phyloP scores from a whole-genome alignment of 1,140 invertebrate species.

The Popillia japonica region DNA sequence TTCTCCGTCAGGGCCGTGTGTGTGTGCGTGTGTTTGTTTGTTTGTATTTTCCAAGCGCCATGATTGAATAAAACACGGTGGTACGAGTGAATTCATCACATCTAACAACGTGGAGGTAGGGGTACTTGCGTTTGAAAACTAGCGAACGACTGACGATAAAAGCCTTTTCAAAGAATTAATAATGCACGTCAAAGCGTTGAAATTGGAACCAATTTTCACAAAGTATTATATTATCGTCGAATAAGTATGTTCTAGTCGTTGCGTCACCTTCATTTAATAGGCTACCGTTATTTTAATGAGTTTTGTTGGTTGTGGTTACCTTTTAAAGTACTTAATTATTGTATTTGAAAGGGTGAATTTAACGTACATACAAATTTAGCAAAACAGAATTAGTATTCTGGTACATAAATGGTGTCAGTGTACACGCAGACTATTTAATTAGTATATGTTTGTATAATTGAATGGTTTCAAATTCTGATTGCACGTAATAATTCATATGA shows the following conservation, averaged over 20 bases:
- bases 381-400: too few species aligned
- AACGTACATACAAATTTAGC: too few species aligned
- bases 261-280: too few species aligned
- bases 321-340: too few species aligned
- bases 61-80: not conserved
- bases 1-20: not conserved
- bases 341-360: too few species aligned
- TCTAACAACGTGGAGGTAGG: not conserved
- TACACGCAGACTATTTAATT: too few species aligned
- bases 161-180: conserved; percentile 15
- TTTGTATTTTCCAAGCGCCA: not conserved
- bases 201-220: conserved; percentile 1
- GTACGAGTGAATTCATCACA: not conserved
- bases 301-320: too few species aligned
- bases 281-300: too few species aligned
- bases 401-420: too few species aligned
- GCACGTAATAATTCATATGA: too few species aligned
- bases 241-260: not conserved
- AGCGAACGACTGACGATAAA: not conserved
- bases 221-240: not conserved
- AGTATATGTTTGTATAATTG: too few species aligned
- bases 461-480: too few species aligned
- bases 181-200: not conserved
- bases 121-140: not conserved
- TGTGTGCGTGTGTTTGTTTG: not conserved